Conservation (phyloP, 2,888 invertebrate genomes). For the Spodoptera exigua region DNA sequence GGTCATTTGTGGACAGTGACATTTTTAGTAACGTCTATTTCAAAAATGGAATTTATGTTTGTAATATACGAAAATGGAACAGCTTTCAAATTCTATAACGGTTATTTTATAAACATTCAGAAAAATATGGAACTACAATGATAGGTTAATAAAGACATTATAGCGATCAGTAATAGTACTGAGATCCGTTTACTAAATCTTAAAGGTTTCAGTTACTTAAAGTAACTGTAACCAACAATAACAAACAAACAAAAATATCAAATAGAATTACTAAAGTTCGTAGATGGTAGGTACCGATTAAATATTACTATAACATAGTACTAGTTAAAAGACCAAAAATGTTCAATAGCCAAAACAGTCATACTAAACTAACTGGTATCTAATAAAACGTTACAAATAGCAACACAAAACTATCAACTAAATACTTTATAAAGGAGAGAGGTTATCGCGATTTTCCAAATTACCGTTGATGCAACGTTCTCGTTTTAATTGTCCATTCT, state of each 20-base stretch:
- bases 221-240: slow-evolving; percentile 14
- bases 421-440: slow-evolving; percentile 67
- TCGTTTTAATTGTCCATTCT: slow-evolving; percentile 86
- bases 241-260: slow-evolving; percentile 10
- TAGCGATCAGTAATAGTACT: not conserved
- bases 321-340: slow-evolving; percentile 39
- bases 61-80: too few species aligned
- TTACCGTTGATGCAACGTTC: slow-evolving; percentile 81
- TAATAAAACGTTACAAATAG: slow-evolving; percentile 71
- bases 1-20: too few species aligned
- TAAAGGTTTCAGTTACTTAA: slow-evolving; percentile 16
- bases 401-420: slow-evolving; percentile 66
- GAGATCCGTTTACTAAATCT: not conserved
- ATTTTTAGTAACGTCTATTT: too few species aligned
- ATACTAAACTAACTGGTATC: slow-evolving; percentile 46
- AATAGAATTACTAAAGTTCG: slow-evolving; percentile 7
- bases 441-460: slow-evolving; percentile 86
- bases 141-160: not conserved
- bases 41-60: too few species aligned
- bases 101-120: not conserved
- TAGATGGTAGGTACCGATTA: slow-evolving; percentile 7
- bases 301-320: slow-evolving; percentile 16
- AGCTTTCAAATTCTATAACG: too few species aligned
- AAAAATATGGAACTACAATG: slow-evolving; percentile 14
- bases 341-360: slow-evolving; percentile 40